These are phyloP conservation scores for Cheilosia grossa DNA, from an alignment of 2,888 invertebrate species.

Conservation along the genomic window DNA sequence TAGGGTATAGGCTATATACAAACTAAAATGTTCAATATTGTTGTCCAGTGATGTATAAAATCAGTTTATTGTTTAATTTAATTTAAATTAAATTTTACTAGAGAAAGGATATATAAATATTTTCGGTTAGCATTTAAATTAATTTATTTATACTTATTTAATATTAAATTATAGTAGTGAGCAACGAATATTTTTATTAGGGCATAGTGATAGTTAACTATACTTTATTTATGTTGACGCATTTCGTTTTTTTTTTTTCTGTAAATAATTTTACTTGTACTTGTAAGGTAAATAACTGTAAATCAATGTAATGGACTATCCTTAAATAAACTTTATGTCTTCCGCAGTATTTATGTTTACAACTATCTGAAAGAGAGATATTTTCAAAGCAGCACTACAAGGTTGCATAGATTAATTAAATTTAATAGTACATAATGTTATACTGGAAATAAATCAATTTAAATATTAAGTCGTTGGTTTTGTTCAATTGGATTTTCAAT, in stretches of 20 bases:
- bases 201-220: conserved; percentile 5
- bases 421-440: conserved; percentile 20
- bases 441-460: conserved; percentile 43
- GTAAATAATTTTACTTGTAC: conserved; percentile 57
- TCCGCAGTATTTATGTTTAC: conserved; percentile 19
- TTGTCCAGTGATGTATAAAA: conserved; percentile 73
- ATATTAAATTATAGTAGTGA: conserved; percentile 7
- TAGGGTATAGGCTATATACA: conserved; percentile 20
- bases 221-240: conserved; percentile 56
- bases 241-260: conserved; percentile 15
- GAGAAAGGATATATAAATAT: conserved; percentile 15
- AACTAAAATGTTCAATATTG: conserved; percentile 28
- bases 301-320: conserved; percentile 42
- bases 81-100: conserved; percentile 54
- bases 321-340: conserved; percentile 32
- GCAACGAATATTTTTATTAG: conserved; percentile 41
- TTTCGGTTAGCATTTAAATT: conserved; percentile 39
- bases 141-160: conserved; percentile 59
- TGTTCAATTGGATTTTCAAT: not conserved
- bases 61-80: conserved; percentile 41
- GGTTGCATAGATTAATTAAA: conserved; percentile 21
- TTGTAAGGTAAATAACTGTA: conserved; percentile 31
- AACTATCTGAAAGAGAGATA: not conserved
- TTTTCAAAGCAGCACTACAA: not conserved
- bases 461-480: not conserved